Evolutionary conservation across 2,888 invertebrate genomes (phyloP).

Genomic region (Apomyelois bistriatella): DNA sequence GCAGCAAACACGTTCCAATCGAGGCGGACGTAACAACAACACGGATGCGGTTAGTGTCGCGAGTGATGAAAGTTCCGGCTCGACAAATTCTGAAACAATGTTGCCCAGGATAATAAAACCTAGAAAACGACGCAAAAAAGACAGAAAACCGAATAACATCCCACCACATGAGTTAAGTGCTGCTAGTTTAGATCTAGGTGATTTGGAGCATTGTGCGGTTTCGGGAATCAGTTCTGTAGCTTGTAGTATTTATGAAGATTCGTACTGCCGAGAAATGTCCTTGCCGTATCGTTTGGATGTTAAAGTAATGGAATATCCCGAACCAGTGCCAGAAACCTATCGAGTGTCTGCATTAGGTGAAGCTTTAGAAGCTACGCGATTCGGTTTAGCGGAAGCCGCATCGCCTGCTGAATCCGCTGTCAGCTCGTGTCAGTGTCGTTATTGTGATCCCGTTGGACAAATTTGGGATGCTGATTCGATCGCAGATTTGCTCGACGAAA

Average conservation of each 20-base stretch:
- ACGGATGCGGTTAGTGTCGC: slow-evolving; percentile 86
- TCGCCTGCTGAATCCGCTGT: slow-evolving; percentile 71
- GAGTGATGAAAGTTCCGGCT: slow-evolving; percentile 88
- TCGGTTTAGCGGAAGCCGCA: slow-evolving; percentile 64
- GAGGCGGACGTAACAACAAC: slow-evolving; percentile 72
- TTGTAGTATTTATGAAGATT: slow-evolving; percentile 71
- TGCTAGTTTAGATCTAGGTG: slow-evolving; percentile 60
- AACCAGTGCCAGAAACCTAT: slow-evolving; percentile 61
- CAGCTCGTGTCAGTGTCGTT: slow-evolving; percentile 85
- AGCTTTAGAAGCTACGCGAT: slow-evolving; percentile 71
- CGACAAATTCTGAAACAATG: slow-evolving; percentile 84
- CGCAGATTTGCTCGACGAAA: slow-evolving; percentile 69
- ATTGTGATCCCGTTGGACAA: slow-evolving; percentile 86
- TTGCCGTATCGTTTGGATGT: slow-evolving; percentile 69
- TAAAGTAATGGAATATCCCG: slow-evolving; percentile 67
- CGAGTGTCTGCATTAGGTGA: slow-evolving; percentile 77
- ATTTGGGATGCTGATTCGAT: slow-evolving; percentile 87
- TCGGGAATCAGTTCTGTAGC: slow-evolving; percentile 49
- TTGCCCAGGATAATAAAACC: slow-evolving; percentile 94
- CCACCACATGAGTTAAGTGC: slow-evolving; percentile 65
- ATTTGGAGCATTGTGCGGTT: slow-evolving; percentile 69
- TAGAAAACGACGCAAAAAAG: slow-evolving; percentile 93
- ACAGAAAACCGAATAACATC: slow-evolving; percentile 85
- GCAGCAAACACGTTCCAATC: slow-evolving; percentile 60
- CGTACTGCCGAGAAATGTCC: slow-evolving; percentile 71